Evolutionary conservation across 2,888 invertebrate species (phyloP).

Genomic region (Drosophila helvetica): DNA sequence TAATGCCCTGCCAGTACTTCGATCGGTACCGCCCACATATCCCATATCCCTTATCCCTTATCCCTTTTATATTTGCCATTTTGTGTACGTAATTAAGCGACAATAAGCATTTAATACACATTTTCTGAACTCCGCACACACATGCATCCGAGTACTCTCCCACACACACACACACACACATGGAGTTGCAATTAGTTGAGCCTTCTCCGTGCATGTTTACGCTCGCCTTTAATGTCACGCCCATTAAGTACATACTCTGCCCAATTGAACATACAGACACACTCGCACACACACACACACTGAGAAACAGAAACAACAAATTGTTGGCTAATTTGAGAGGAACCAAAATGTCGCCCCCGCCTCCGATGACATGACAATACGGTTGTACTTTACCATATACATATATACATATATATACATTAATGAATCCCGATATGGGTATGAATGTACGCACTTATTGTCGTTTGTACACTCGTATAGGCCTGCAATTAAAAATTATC

Average conservation of each 20-base stretch:
- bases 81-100: constrained; percentile 76
- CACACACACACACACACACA: constrained; percentile 22
- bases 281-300: constrained; percentile 14
- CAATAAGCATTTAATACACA: constrained; percentile 80
- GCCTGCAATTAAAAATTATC: constrained; percentile 73
- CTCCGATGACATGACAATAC: constrained; percentile 17
- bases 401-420: not conserved
- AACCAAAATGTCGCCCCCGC: constrained; percentile 45
- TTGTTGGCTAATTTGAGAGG: constrained; percentile 73
- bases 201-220: constrained; percentile 44
- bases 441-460: not conserved
- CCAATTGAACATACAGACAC: constrained; percentile 18
- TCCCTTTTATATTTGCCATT: constrained; percentile 45
- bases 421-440: not conserved
- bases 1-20: constrained; percentile 58
- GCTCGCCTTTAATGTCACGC: constrained; percentile 65
- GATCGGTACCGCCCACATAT: constrained; percentile 35
- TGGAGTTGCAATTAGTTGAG: constrained; percentile 62
- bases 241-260: constrained; percentile 59
- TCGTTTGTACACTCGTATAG: constrained; percentile 12
- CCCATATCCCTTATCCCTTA: not conserved
- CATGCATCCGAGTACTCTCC: not conserved
- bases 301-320: constrained; percentile 60
- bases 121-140: constrained; percentile 44
- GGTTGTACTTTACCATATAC: constrained; percentile 4